A percentile compares a stretch with the other conserved stretches of the same genome.
phyloP scores from a whole-genome alignment of 2,888 invertebrate species.

The Argynnis bischoffii region DNA sequence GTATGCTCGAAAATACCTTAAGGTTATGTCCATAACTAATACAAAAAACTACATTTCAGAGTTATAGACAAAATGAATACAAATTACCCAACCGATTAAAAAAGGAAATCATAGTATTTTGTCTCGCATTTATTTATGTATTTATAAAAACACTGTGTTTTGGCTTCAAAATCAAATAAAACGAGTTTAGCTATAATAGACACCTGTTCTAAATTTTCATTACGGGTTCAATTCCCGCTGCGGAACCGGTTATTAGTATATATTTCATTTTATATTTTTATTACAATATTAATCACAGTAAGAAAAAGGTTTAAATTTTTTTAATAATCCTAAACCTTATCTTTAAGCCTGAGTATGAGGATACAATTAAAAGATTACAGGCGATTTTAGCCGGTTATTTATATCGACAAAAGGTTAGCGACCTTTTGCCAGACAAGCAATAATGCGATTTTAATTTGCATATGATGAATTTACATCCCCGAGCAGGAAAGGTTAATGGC shows the following conservation, averaged over 20 bases:
- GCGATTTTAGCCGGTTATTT: slow-evolving; percentile 12
- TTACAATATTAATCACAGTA: neutral
- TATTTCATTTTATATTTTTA: neutral
- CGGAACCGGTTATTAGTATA: slow-evolving; percentile 67
- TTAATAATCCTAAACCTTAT: too few species aligned
- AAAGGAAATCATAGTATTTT: too few species aligned
- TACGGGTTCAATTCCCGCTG: slow-evolving; percentile 88
- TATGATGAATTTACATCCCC: slow-evolving; percentile 28
- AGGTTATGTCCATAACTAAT: too few species aligned
- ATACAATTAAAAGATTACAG: slow-evolving; percentile 2
- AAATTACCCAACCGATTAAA: too few species aligned
- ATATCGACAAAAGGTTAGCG: slow-evolving; percentile 21
- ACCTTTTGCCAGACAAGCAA: slow-evolving; percentile 26
- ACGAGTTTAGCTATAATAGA: too few species aligned
- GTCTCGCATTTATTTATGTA: too few species aligned
- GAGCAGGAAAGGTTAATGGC: slow-evolving; percentile 23
- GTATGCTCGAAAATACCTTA: too few species aligned
- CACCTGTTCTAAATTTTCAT: too few species aligned
- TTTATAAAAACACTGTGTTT: slow-evolving; percentile 67
- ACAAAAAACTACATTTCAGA: too few species aligned
- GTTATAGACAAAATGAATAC: too few species aligned
- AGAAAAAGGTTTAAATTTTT: too few species aligned
- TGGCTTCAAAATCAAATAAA: slow-evolving; percentile 78
- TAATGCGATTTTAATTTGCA: slow-evolving; percentile 30
- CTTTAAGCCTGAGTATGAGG: too few species aligned